Evolutionary conservation across 2,888 invertebrate genomes (phyloP).

Genomic region (Netelia fuscicornis): DNA sequence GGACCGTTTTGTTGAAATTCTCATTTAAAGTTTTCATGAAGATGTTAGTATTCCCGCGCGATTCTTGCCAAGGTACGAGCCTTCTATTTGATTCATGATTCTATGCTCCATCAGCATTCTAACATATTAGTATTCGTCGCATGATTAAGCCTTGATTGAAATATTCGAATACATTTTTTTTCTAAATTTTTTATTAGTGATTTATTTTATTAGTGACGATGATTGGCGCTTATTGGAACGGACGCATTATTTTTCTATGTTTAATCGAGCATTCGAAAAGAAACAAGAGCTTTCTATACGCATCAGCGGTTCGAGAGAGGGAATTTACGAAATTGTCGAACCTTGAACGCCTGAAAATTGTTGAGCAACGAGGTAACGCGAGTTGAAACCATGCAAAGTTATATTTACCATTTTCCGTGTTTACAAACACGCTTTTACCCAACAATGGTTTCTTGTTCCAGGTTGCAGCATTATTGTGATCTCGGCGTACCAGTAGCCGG

Average conservation of each 20-base stretch:
- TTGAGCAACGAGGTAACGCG: too few species aligned
- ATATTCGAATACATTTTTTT: too few species aligned
- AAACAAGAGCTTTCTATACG: too few species aligned
- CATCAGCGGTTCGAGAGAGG: neutral
- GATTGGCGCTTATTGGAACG: neutral
- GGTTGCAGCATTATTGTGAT: neutral
- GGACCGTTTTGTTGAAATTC: constrained; percentile 28
- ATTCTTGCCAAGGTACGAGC: neutral
- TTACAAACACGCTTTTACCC: too few species aligned
- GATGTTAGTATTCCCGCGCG: constrained; percentile 20
- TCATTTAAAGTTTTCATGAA: constrained; percentile 44
- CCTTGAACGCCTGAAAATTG: too few species aligned
- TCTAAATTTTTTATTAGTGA: too few species aligned
- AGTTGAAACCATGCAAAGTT: too few species aligned
- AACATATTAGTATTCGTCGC: too few species aligned
- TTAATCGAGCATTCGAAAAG: neutral
- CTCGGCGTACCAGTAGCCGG: neutral
- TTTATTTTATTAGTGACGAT: too few species aligned
- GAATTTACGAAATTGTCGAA: neutral
- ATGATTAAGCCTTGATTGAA: too few species aligned
- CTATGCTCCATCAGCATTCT: neutral
- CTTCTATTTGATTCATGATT: neutral
- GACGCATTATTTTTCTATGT: neutral
- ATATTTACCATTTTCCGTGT: too few species aligned
- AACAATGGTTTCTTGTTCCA: too few species aligned